phyloP scores from a whole-genome alignment of 2,888 invertebrate genomes.

The Melanargia galathea region DNA sequence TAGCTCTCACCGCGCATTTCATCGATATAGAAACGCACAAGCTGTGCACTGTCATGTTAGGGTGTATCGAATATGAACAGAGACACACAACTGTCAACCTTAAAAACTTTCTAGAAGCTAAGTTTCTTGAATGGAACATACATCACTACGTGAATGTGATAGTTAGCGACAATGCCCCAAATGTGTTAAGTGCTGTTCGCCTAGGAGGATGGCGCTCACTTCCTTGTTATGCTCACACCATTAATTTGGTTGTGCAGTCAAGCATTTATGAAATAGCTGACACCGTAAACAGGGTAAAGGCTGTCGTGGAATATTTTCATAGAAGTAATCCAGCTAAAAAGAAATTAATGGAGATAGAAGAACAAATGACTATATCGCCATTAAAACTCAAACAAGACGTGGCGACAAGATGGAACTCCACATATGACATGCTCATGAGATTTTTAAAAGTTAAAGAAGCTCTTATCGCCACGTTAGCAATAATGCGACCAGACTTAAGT shows the following conservation, averaged over 20 bases:
- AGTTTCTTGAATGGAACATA: neutral
- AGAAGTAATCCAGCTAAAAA: no score
- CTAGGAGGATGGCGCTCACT: constrained; percentile 38
- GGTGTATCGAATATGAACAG: no score
- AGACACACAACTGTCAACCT: neutral
- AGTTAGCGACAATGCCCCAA: constrained; percentile 28
- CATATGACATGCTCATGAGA: no score
- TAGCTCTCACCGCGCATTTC: constrained; percentile 7
- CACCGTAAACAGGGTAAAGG: no score
- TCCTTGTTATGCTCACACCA: constrained; percentile 40
- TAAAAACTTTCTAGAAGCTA: neutral
- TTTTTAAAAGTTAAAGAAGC: neutral
- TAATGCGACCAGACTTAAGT: no score
- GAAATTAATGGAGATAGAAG: no score
- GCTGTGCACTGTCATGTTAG: no score
- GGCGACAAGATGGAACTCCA: no score
- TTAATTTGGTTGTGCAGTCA: constrained; percentile 40
- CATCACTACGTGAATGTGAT: neutral
- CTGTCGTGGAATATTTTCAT: no score
- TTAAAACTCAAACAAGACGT: no score
- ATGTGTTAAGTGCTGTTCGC: constrained; percentile 31
- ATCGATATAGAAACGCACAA: no score
- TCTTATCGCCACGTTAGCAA: neutral
- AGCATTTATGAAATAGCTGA: neutral
- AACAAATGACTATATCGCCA: no score